Conservation (phyloP, 2,113 vertebrate genomes). For the Haemorhous mexicanus region DNA sequence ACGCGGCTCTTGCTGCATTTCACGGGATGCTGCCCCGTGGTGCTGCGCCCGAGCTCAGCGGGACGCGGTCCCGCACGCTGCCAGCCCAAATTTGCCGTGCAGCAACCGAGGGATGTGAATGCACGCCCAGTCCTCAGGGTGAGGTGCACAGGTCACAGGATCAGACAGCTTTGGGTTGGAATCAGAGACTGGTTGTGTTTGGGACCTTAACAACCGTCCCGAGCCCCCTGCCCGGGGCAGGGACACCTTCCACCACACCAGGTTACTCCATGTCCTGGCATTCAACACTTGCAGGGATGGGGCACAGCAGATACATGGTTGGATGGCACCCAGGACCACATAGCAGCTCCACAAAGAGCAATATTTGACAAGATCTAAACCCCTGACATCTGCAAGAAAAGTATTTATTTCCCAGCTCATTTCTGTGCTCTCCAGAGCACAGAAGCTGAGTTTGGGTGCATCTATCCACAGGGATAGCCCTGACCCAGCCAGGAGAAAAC, state of each 20-base stretch:
- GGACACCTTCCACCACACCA: too few species aligned
- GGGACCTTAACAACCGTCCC: background rate
- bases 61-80: too few species aligned
- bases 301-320: accelerated
- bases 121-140: accelerated
- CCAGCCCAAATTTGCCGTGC: accelerated
- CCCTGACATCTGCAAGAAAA: background rate
- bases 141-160: background rate
- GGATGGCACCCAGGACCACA: background rate
- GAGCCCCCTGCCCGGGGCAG: background rate
- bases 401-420: background rate
- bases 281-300: background rate
- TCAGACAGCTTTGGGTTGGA: too few species aligned
- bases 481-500: background rate
- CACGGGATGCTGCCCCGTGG: accelerated
- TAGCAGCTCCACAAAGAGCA: background rate
- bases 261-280: background rate
- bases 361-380: background rate
- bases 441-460: background rate
- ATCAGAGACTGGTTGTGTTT: background rate
- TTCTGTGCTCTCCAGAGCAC: background rate
- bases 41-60: accelerated
- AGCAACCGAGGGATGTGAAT: accelerated
- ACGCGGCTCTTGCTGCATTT: accelerated
- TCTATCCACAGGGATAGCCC: background rate